Percentiles rank a stretch among this genome's conserved stretches.
Evolutionary conservation across 2,888 invertebrate species (phyloP).

Genomic region (Petrophora chlorosata): DNA sequence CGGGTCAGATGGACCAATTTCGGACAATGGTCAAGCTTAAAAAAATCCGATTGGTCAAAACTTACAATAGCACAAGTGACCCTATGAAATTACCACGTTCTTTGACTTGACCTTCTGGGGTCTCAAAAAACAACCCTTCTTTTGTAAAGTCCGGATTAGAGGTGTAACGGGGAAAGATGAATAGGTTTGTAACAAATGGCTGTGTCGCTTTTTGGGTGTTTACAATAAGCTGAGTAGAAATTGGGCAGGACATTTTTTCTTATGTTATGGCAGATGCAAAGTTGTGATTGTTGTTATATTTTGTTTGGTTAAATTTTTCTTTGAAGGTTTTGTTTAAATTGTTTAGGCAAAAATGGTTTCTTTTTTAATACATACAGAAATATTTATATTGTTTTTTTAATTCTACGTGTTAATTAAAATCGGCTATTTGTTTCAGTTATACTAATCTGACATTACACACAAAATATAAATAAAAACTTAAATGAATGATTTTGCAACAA

Average conservation of each 20-base stretch:
- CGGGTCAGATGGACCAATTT: constrained; percentile 76
- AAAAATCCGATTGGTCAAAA: constrained; percentile 69
- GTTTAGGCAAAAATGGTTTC: not conserved
- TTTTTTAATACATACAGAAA: too few relatives aligned
- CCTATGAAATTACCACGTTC: constrained; percentile 56
- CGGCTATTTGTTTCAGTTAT: too few relatives aligned
- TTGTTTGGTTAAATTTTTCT: not conserved
- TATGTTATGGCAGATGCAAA: constrained; percentile 15
- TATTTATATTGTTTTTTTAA: too few relatives aligned
- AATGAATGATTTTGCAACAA: not conserved
- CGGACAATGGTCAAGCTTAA: constrained; percentile 64
- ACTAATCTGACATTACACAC: too few relatives aligned
- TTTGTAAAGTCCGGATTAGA: constrained; percentile 63
- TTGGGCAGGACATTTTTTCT: constrained; percentile 19
- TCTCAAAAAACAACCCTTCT: constrained; percentile 40
- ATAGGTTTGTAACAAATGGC: constrained; percentile 38
- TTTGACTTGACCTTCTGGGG: constrained; percentile 59
- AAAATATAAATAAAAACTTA: too few relatives aligned
- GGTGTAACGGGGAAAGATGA: constrained; percentile 51
- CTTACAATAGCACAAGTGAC: constrained; percentile 59
- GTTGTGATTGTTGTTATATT: not conserved
- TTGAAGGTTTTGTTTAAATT: not conserved
- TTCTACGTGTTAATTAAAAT: too few relatives aligned
- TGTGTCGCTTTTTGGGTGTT: constrained; percentile 36
- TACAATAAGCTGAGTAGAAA: constrained; percentile 37